Conservation (phyloP, 2,888 invertebrate species). For the Phengaris alcon region DNA sequence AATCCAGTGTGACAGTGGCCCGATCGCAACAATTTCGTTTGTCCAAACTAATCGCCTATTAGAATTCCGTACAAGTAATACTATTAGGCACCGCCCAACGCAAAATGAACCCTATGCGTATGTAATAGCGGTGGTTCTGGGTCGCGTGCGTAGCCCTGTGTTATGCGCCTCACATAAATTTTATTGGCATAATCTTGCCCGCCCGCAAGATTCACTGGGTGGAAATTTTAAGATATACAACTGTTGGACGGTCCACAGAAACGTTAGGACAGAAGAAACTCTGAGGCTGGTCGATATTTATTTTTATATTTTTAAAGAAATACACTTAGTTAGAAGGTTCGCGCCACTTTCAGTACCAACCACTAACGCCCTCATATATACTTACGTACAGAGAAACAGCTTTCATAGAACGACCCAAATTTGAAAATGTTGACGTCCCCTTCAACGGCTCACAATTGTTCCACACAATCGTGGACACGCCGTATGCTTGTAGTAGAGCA, state of each 20-base stretch:
- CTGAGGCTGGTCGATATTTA: too few relatives aligned
- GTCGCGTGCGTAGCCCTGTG: constrained; percentile 40
- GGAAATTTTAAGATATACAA: constrained; percentile 78
- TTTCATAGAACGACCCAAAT: too few relatives aligned
- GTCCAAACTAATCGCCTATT: constrained; percentile 31
- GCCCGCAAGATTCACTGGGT: constrained; percentile 76
- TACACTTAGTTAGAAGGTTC: too few relatives aligned
- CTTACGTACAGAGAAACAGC: too few relatives aligned
- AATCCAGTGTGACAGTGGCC: constrained; percentile 14
- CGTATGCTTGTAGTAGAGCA: too few relatives aligned
- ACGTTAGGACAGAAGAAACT: constrained; percentile 19
- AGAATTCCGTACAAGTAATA: constrained; percentile 31
- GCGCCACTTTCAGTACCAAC: too few relatives aligned
- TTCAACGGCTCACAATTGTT: too few relatives aligned
- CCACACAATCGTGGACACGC: too few relatives aligned
- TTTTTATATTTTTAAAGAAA: too few relatives aligned
- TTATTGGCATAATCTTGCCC: constrained; percentile 72
- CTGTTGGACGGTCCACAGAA: constrained; percentile 56
- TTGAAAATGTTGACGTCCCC: too few relatives aligned
- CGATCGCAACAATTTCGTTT: constrained; percentile 30
- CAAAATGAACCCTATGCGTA: background rate
- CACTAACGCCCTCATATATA: too few relatives aligned
- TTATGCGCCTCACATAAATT: constrained; percentile 71
- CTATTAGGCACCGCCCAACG: background rate
- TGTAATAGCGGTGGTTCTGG: constrained; percentile 3